Conservation (phyloP, 1,140 invertebrate species). For the Sitobion miscanthi region DNA sequence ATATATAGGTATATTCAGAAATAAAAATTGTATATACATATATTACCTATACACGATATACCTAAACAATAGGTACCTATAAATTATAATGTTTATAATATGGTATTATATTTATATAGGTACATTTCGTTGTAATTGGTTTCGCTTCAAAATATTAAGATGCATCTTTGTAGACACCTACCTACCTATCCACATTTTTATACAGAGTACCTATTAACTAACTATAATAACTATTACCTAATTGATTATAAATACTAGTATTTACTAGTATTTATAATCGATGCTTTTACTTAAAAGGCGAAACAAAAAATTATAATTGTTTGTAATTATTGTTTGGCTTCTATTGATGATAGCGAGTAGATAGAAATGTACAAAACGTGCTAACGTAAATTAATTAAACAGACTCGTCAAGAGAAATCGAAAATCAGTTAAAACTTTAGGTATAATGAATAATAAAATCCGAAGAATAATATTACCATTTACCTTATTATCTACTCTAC, state of each 20-base stretch:
- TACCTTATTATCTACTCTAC: not conserved
- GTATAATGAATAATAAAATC: no score
- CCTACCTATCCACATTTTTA: not conserved
- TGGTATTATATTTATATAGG: no score
- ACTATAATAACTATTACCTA: not conserved
- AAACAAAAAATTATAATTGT: not conserved
- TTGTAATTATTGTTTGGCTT: not conserved
- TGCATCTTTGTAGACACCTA: not conserved
- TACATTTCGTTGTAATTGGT: not conserved
- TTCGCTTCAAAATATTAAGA: not conserved
- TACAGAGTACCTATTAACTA: no score
- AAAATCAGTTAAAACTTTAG: not conserved
- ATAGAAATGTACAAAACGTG: not conserved
- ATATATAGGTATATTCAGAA: not conserved
- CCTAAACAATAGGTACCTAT: no score
- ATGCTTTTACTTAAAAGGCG: not conserved
- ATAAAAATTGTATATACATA: not conserved
- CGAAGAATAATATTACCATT: not conserved
- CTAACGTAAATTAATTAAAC: not conserved
- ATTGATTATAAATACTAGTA: no score
- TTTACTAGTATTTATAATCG: no score
- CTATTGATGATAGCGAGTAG: not conserved
- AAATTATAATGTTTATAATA: no score
- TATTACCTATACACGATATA: no score
- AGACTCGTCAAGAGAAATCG: not conserved